Base-by-base conservation (phyloP, 2,797 vertebrate species). In the Sarcophilus harrisii region DNA sequence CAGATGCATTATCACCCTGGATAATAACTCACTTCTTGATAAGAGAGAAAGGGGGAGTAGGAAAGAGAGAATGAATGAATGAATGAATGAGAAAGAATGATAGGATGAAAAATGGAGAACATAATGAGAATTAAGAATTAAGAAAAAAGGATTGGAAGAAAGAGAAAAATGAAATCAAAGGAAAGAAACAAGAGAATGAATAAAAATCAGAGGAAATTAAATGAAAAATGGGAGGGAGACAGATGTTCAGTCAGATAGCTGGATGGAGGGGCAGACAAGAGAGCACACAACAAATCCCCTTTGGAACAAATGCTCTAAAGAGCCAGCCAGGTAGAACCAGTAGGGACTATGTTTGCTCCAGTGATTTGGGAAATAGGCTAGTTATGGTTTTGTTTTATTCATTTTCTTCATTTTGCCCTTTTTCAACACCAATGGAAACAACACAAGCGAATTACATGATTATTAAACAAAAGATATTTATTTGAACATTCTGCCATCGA, bases 391-490 rank as follows among this genome's bases (percentile, higher is more conserved):
- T 98, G 97, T 95, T 97, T 98, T 96, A 96, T 98, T 98, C 96
- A 96, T 98, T 98, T 98, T 98, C 96, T 98, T 97, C 95, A 96
- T 98, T 98, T 87, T 28, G 38, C 38, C 94, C 97, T 97, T 92
- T 97, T 98, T 98, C 97, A 97, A 97, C 58, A 96, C 95, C 94
- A 98, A 95, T 98, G 98, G 95, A 96, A 98, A 98, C 94, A 96
- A 97, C 96, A 97, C 97, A 98, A 97, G 96, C 97, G 96, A 98
- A 98, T 97, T 98, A 98, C 98, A 98, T 98, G 98, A 98, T 97
- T 98, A 81, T 38, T 81, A 21, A 98, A 98, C 98, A 98, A 98
- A 98, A 98, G 98, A 98, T 98, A 98, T 98, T 98, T 98, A 97
- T 98, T 98, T 98, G 98, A 98, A 92, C 94, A 90, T 96, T 97